Evolutionary conservation across 2,797 vertebrate species (phyloP).

Genomic region (Sebastes oblongus): DNA sequence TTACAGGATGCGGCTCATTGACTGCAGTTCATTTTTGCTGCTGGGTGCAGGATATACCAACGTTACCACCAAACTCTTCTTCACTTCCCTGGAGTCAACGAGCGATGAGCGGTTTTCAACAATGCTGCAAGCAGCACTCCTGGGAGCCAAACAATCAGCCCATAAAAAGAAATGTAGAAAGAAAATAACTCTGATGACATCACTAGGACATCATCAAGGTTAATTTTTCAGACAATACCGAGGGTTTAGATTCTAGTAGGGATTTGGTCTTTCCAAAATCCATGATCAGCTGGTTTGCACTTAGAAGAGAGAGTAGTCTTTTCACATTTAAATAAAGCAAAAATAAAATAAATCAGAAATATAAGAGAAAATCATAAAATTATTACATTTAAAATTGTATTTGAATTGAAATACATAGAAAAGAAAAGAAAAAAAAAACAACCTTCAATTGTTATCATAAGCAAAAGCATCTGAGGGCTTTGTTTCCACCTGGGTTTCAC

Average conservation of each 20-base stretch:
- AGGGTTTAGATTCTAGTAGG: rapidly evolving
- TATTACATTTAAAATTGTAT: background rate
- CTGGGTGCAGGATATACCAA: too few species aligned
- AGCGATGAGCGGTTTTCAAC: background rate
- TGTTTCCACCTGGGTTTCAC: background rate
- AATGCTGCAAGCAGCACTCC: background rate
- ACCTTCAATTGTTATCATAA: background rate
- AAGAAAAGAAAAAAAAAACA: background rate
- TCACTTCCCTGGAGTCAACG: background rate
- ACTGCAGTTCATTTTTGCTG: too few species aligned
- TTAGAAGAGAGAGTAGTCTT: background rate
- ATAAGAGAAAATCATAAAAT: background rate
- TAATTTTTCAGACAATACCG: too few species aligned
- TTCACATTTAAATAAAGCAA: background rate
- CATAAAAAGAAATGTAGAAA: too few species aligned
- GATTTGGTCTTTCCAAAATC: too few species aligned
- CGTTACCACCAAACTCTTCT: background rate
- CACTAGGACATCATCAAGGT: too few species aligned
- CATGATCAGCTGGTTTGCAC: background rate
- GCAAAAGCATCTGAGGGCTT: background rate
- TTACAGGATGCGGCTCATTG: too few species aligned
- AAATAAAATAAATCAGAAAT: background rate
- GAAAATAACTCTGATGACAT: too few species aligned
- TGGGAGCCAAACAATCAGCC: background rate
- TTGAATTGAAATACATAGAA: background rate